Evolutionary conservation across 2,888 invertebrate genomes (phyloP).

Genomic region (Serripes groenlandicus): DNA sequence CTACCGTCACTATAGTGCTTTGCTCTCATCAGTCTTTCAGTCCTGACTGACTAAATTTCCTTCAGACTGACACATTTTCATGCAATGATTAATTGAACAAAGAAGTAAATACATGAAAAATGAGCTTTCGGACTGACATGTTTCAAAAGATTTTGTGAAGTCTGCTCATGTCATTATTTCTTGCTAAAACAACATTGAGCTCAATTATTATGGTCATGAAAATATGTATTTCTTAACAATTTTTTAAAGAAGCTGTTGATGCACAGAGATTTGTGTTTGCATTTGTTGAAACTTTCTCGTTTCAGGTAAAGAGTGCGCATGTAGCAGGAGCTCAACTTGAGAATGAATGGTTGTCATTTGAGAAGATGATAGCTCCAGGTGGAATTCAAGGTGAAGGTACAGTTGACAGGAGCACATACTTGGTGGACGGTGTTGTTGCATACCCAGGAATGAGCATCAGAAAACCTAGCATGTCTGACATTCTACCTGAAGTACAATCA

Average conservation of each 20-base stretch:
- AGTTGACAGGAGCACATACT: constrained; percentile 52
- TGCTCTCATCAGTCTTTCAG: background rate
- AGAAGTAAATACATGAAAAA: no score
- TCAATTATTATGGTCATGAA: no score
- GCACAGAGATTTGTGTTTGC: background rate
- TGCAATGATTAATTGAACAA: no score
- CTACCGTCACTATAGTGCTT: background rate
- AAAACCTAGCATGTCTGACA: constrained; percentile 16
- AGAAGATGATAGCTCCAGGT: constrained; percentile 76
- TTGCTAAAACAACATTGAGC: no score
- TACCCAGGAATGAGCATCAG: constrained; percentile 64
- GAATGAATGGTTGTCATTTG: constrained; percentile 81
- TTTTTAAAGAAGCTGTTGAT: no score
- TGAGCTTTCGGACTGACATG: no score
- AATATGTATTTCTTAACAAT: no score
- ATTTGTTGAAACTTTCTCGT: background rate
- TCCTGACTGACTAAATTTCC: no score
- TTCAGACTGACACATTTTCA: no score
- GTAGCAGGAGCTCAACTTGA: constrained; percentile 40
- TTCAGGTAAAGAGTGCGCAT: constrained; percentile 10
- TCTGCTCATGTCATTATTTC: no score
- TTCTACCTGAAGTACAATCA: constrained; percentile 45
- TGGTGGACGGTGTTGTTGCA: constrained; percentile 64
- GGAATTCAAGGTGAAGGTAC: constrained; percentile 49
- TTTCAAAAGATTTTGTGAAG: no score